Base-by-base conservation (phyloP, 2,113 vertebrate genomes). In the Rhea pennata region DNA sequence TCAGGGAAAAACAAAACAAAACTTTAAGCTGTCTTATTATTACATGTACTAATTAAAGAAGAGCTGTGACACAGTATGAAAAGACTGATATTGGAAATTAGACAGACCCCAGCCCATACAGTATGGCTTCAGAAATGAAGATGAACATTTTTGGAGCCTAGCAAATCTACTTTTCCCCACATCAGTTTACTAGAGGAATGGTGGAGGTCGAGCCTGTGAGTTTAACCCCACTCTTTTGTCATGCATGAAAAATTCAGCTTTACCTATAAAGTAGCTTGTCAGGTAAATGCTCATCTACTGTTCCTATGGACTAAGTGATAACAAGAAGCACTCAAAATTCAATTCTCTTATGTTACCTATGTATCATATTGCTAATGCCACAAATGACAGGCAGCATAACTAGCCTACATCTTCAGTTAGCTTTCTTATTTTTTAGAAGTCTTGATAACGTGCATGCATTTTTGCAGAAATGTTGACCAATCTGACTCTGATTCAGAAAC, bases 381-480 rank as follows among this genome's bases (percentile, higher is more conserved):
- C 15, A 85, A 93, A 64, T 19, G 8, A 14, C 82, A 67, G 58
- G 40, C 39, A 87, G 46, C 16, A 33, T 40, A 80, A 76, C 14
- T 29, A 90, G 44, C 6, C 84, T 56, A 48, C 46, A 91, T 9
- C 23, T 48, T 48, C 53, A 59, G 87, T 26, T 91, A 93, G 48
- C 42, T 74, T 93, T 81, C 44, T 9, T 31, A 80, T 85, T 88
- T 91, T 48, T 86, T 31, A 88, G 64, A 94, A 94, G 70, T 77
- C 56, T 56, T 66, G 12, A 62, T 87, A 73, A 85, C 58, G 27
- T n/a, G 40, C 33, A 74, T 4, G 12, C 4, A 2, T 69, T 33
- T 75, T 88, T 64, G 39, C 76, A 74, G 65, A 78, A 76, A 39
- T 15, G 12, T 64, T 85, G 87, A 85, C 44, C 44, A 46, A n/a